Conservation (phyloP, 2,797 vertebrate genomes). For the Labroides dimidiatus region DNA sequence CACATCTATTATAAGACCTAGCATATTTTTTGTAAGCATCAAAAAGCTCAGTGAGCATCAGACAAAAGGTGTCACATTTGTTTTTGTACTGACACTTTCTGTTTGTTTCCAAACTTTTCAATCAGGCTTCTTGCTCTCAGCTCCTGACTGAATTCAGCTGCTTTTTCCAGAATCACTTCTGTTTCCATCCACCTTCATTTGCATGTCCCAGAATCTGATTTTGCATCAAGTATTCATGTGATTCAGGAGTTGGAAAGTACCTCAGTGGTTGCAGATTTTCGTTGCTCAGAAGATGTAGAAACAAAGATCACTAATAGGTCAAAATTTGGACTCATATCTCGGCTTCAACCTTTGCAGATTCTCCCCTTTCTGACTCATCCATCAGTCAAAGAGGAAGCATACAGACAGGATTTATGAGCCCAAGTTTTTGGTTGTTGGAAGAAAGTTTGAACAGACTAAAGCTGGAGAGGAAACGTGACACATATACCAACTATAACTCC, state of each 20-base stretch:
- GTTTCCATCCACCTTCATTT: constrained; percentile 20
- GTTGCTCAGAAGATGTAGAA: constrained; percentile 13
- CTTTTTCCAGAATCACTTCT: constrained; percentile 7
- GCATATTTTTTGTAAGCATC: constrained; percentile 16
- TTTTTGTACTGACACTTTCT: constrained; percentile 10
- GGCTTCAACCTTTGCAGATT: constrained; percentile 14
- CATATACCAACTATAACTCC: constrained; percentile 31
- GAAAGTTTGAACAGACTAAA: constrained; percentile 4
- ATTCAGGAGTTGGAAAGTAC: constrained; percentile 13
- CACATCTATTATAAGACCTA: constrained; percentile 27
- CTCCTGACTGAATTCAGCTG: constrained; percentile 14
- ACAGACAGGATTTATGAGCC: constrained; percentile 19
- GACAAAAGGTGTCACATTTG: constrained; percentile 16
- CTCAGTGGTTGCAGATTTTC: neutral
- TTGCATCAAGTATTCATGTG: neutral
- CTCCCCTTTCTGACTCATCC: constrained; percentile 7
- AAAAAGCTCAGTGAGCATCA: constrained; percentile 11
- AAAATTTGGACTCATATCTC: constrained; percentile 25
- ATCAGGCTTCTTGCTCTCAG: neutral
- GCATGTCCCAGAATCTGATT: constrained; percentile 43
- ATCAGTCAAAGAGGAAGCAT: constrained; percentile 48
- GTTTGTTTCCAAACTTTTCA: constrained; percentile 56
- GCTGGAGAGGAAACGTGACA: neutral
- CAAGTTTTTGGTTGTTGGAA: constrained; percentile 23
- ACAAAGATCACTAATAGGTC: constrained; percentile 15